Evolutionary conservation across 2,797 vertebrate species (phyloP), one percentile per base, ranked within the genome.

Genomic region (Odontamblyopus lacepedii): DNA sequence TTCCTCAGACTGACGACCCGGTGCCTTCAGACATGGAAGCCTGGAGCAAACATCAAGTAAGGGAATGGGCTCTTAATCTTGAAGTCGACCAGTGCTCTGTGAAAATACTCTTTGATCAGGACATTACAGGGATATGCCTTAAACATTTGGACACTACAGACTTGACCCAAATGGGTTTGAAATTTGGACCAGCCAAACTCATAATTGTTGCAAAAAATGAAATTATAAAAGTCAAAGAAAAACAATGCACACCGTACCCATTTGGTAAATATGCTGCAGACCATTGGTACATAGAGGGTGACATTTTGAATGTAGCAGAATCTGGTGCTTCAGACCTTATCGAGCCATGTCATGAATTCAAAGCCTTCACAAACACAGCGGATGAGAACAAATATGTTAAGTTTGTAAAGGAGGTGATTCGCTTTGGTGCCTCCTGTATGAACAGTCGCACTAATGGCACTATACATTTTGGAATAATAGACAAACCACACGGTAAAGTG

Each of bases 361-460:
- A 94, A 88, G 88, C 23, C 18, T 92, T 87, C n/a, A 76, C 9
- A 48, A 73, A 87, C 19, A 82, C 81, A 18, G 30, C 1, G 23
- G 23, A 23, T 23, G 23, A 23, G 23, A 23, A 23, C 26, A 0
- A 79, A 85, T 77, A 71, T 91, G 56, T 1, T 2, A 93, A 91
- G 70, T 93, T 90, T 56, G 87, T 32, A 0, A 0, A 2, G 29
- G 90, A 92, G 41, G 83, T 89, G 0, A 79, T 92, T 72, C 65
- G 83, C 69, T 93, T 92, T 82, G 87, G 83, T 66, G 80, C 90
- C 74, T 92, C 91, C 63, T 93, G 92, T 57, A 92, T 93, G 90
- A 93, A 94, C 59, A 85, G 90, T 23, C 79, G 87, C 38, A 93
- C 92, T 53, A 94, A 94, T 0, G 91, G 92, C 51, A 93, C 92